Base-by-base conservation (phyloP, 2,113 vertebrate genomes). In the Chitala chitala region DNA sequence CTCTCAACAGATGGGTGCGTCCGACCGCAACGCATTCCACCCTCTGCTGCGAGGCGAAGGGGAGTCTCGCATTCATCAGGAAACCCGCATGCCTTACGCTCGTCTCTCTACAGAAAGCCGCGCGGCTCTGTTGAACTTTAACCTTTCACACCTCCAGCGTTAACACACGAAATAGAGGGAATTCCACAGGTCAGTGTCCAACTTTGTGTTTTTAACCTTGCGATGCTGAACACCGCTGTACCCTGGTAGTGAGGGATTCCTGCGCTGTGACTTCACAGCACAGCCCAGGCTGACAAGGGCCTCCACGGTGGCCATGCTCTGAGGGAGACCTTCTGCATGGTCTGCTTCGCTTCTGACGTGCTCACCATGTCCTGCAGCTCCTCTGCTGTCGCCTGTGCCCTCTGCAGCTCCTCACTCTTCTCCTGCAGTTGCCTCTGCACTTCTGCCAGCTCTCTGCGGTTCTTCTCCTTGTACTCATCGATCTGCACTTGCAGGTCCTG, bases 401-500 rank as follows among this genome's bases (percentile, higher is more conserved):
- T 95, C 42, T 98, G 95, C 56, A 93, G 84, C 80, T 98, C 97
- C 17, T 90, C 79, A 36, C 82, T 91, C 76, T 93, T 92, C 56
- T 96, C 95, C 79, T 91, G 93, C 75, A 99, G 81, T 70, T 94
- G 94, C 56, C 85, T 90, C 78, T 98, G 95, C 81, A 94, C 82
- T 58, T 96, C 95, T 0, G 87, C 72, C 69, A 94, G 84, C 79
- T 98, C 95, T 76, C 81, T 86, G 33, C 91, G 91, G 75, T 93
- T 94, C 81, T 95, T 99, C 78, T 97, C 97, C 77, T 93, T 98
- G 77, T 93, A 95, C 75, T 94, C 92, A 73, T 95, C 90, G 77
- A 99, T 92, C 82, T 98, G 95, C 80, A 91, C 94, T 86, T 96
- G 95, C 78, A 98, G 91, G 78, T 98, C 94, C 76, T 90, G 82